Percentiles rank a stretch among this genome's conserved stretches.
Conservation (phyloP, 2,797 vertebrate genomes). For the Betta splendens region DNA sequence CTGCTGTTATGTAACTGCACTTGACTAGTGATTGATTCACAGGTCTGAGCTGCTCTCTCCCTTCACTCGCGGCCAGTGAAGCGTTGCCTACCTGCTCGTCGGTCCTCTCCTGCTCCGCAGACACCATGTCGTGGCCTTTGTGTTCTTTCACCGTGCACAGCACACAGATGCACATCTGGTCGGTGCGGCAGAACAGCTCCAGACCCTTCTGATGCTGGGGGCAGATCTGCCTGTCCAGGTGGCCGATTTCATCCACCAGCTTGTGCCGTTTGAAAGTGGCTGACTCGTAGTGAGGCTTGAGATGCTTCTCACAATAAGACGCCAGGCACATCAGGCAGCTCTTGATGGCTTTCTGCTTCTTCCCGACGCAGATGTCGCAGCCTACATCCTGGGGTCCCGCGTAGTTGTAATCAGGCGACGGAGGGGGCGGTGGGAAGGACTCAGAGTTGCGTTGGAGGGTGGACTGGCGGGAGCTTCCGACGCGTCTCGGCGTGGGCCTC, state of each 20-base stretch:
- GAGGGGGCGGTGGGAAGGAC: constrained; percentile 77
- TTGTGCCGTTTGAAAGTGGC: constrained; percentile 95
- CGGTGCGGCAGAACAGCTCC: constrained; percentile 97
- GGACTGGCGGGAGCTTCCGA: constrained; percentile 64
- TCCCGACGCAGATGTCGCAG: constrained; percentile 95
- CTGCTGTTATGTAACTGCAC: constrained; percentile 1
- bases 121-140: constrained; percentile 96
- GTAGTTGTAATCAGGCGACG: constrained; percentile 82
- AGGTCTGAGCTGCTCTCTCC: not conserved
- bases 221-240: constrained; percentile 96
- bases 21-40: constrained; percentile 1
- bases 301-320: constrained; percentile 94
- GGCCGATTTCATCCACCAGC: constrained; percentile 93
- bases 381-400: constrained; percentile 89
- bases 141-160: constrained; percentile 98
- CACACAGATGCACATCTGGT: constrained; percentile 98
- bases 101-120: constrained; percentile 92
- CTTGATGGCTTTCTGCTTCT: constrained; percentile 94
- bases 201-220: constrained; percentile 96
- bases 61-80: not conserved
- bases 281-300: constrained; percentile 94
- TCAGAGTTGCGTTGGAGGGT: constrained; percentile 63
- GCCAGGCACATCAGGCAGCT: constrained; percentile 97
- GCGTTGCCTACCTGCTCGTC: constrained; percentile 81
- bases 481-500: constrained; percentile 78